phyloP scores from a whole-genome alignment of 1,140 invertebrate species.

The Bradynema listronoti region DNA sequence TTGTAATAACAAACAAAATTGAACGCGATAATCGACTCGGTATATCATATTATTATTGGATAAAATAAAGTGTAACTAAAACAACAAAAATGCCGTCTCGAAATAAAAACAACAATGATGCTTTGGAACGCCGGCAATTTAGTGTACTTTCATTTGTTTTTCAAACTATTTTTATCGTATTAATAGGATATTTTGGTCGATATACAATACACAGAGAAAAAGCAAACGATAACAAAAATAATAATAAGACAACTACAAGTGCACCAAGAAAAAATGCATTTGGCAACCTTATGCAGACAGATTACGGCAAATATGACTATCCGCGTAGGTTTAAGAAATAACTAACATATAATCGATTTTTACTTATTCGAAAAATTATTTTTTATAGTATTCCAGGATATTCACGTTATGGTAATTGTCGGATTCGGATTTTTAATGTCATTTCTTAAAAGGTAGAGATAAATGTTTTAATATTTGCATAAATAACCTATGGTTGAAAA shows the following conservation, averaged over 20 bases:
- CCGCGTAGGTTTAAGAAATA: conserved; percentile 25
- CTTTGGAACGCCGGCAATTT: conserved; percentile 40
- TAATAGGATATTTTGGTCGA: conserved; percentile 37
- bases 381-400: conserved; percentile 53
- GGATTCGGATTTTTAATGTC: conserved; percentile 45
- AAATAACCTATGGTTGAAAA: background rate
- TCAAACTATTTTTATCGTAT: conserved; percentile 40
- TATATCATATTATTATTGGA: too few relatives aligned
- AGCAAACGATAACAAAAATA: too few relatives aligned
- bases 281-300: conserved; percentile 32
- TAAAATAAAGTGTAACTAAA: too few relatives aligned
- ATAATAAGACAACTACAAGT: conserved; percentile 26
- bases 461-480: background rate
- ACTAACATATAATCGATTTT: too few relatives aligned
- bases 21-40: too few relatives aligned
- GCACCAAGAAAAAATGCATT: conserved; percentile 10
- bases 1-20: too few relatives aligned
- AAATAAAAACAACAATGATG: too few relatives aligned
- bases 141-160: conserved; percentile 42
- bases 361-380: conserved; percentile 7
- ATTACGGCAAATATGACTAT: conserved; percentile 45
- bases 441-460: conserved; percentile 37
- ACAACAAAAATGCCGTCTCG: too few relatives aligned
- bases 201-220: too few relatives aligned
- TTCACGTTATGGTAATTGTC: conserved; percentile 53